These are phyloP conservation scores for Apeira syringaria DNA, from an alignment of 2,888 invertebrate species.

Conservation along the genomic window DNA sequence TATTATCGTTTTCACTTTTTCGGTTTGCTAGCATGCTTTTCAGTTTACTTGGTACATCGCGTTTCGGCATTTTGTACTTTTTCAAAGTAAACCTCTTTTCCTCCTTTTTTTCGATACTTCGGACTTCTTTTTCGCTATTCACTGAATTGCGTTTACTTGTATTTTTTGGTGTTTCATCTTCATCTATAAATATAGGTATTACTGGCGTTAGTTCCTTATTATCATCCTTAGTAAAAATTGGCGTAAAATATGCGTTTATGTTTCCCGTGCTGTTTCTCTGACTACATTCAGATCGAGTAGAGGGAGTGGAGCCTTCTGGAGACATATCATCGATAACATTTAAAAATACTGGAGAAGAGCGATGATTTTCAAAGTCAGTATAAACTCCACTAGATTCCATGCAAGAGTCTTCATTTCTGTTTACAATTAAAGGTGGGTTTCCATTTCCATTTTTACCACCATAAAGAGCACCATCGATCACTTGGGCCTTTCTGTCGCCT, in stretches of 20 bases:
- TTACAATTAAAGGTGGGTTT: constrained; percentile 81
- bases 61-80: constrained; percentile 91
- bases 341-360: constrained; percentile 74
- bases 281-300: constrained; percentile 78
- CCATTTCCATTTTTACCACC: constrained; percentile 86
- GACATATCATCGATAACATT: constrained; percentile 87
- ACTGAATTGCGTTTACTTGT: constrained; percentile 73
- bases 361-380: constrained; percentile 91
- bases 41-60: constrained; percentile 90
- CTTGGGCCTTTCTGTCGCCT: constrained; percentile 90
- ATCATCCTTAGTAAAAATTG: constrained; percentile 52
- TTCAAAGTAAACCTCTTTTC: constrained; percentile 84
- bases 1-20: constrained; percentile 77
- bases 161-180: constrained; percentile 64
- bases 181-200: constrained; percentile 45
- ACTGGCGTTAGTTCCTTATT: constrained; percentile 46
- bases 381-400: constrained; percentile 96
- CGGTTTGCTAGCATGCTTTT: constrained; percentile 87
- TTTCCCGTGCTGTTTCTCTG: constrained; percentile 71
- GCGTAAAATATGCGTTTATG: constrained; percentile 54
- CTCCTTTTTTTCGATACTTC: constrained; percentile 72
- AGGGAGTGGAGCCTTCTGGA: constrained; percentile 85
- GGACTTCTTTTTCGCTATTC: constrained; percentile 67
- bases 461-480: constrained; percentile 95
- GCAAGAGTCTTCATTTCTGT: constrained; percentile 88